Base-by-base conservation (phyloP, 1,140 invertebrate genomes). In the Halotydeus destructor region DNA sequence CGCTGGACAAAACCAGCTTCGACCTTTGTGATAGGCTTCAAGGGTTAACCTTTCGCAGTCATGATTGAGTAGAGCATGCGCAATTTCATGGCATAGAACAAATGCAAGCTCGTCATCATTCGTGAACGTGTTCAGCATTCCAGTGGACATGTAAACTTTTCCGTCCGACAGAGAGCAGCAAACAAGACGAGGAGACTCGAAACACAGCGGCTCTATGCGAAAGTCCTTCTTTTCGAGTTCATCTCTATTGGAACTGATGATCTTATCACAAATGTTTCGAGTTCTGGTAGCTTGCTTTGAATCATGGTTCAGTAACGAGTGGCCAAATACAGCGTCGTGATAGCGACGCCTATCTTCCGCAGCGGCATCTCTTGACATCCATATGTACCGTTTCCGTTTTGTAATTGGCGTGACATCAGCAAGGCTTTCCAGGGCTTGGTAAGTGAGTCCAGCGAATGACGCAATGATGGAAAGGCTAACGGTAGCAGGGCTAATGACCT, bases 21-120 rank as follows among this genome's bases (percentile, higher is more conserved):
- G n/a, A n/a, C n/a, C n/a, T n/a, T n/a, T n/a, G n/a, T n/a, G n/a
- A n/a, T n/a, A n/a, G n/a, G n/a, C n/a, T n/a, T n/a, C n/a, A n/a
- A n/a, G n/a, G n/a, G n/a, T n/a, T n/a, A n/a, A n/a, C n/a, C n/a
- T n/a, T 51, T 74, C 71, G 26, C 62, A 60, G 68, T 36, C 42
- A 37, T 44, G 42, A 21, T 6, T 38, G 14, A 74, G 53, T 1
- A 75, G 46, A 38, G 64, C 64, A 57, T 76, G 74, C 25, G 72
- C 62, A 57, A 76, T 70, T 58, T 76, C 74, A 57, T 76, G 74
- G 16, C 65, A 65, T 25, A 76, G 52, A 37, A 75, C 56, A 35
- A 67, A 55, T 19, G 61, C 70, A 2, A 76, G 51, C 51, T 75
- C 66, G 53, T 75, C 69, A 46, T 70, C 67, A 50, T 61, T 69